These are phyloP conservation scores for Kryphioiulus occultus DNA, from an alignment of 2,888 invertebrate species.

Conservation along the genomic window DNA sequence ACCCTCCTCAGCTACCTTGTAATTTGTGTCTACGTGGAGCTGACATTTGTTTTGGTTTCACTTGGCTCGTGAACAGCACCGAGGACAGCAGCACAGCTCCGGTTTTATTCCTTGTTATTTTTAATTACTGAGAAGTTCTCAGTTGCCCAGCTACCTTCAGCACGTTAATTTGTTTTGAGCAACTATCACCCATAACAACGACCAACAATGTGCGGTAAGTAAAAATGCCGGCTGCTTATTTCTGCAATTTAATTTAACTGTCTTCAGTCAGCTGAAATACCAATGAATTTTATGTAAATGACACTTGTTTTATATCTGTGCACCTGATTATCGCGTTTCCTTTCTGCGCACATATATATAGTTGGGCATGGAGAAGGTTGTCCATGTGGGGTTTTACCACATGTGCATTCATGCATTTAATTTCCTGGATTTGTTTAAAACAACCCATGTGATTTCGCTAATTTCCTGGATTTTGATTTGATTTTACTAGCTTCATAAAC, in stretches of 20 bases:
- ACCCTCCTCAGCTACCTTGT: constrained; percentile 20
- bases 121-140: not conserved
- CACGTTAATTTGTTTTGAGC: not conserved
- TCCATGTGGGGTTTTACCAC: too few species aligned
- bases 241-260: not conserved
- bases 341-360: too few species aligned
- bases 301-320: not conserved
- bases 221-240: not conserved
- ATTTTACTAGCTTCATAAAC: too few species aligned
- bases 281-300: not conserved
- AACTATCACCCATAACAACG: not conserved
- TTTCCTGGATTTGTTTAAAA: too few species aligned
- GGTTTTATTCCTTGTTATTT: not conserved
- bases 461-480: too few species aligned
- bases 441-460: too few species aligned
- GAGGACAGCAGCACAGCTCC: not conserved
- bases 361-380: too few species aligned
- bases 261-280: not conserved
- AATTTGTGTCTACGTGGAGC: constrained; percentile 27
- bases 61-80: not conserved
- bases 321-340: too few species aligned
- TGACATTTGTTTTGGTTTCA: constrained; percentile 25
- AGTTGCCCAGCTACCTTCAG: not conserved
- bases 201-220: constrained; percentile 47
- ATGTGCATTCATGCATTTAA: too few species aligned